Evolutionary conservation across 53 echinoderm and acorn worm genomes (phyloP), one percentile per base, ranked within the genome.

Genomic region (Echinometra lucunter): DNA sequence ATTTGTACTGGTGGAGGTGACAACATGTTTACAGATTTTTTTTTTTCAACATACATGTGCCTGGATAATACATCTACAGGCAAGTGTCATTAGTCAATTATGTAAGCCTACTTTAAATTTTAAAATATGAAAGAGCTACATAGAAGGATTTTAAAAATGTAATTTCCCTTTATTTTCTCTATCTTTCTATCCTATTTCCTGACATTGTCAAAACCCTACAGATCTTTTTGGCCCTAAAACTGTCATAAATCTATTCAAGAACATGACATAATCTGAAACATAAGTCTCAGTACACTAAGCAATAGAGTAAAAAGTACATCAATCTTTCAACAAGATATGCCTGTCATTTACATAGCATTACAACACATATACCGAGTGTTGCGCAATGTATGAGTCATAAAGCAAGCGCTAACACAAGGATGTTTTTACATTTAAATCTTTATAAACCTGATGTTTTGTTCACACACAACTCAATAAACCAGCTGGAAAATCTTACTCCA

Each of bases 361-460:
- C 85, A 85, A 85, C 85, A 85, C 12, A 8, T 13, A 49, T 28
- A 47, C 45, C 11, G 49, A 15, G 49, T 85, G 5, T 85, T 85
- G 53, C 30, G 53, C 45, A 85, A 85, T 21, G 2, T 4, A 85
- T 85, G 85, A 85, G 85, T 85, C 85, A 85, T 85, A n/a, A n/a
- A 85, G 40, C 19, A 78, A 42, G 19, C 6, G 44, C 32, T 44
- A 42, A 6, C 9, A 19, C 17, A 38, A 40, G 78, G 78, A 38
- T 78, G 42, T 78, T 78, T n/a, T n/a, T 35, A 42, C 21, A 78
- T 78, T 40, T 23, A 78, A 18, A 78, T 78, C 19, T 35, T 23
- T 19, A 40, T 78, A 78, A 40, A 19, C 23, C 78, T 78, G 8
- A 53, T 11, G 0, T 13, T 13, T 53, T 4, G 5, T 53, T 53